Conservation (phyloP, 1,140 invertebrate species). For the Triops cancriformis region DNA sequence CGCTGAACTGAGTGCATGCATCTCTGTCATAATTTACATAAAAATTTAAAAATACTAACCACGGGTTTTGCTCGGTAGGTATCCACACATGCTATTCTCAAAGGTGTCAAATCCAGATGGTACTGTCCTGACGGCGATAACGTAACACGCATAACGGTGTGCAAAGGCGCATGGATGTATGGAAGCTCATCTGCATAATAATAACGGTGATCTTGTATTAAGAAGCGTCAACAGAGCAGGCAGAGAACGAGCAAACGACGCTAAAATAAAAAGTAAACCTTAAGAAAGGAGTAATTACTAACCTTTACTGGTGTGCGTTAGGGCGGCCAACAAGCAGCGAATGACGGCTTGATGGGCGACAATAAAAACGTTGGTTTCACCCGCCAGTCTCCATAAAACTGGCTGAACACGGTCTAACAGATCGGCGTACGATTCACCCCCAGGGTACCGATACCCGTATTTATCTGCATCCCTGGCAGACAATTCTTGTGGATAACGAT, state of each 20-base stretch:
- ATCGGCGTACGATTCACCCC: constrained; percentile 83
- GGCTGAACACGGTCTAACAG: constrained; percentile 74
- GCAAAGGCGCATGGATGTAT: constrained; percentile 82
- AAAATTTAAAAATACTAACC: constrained; percentile 25
- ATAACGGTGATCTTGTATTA: constrained; percentile 16
- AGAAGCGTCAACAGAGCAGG: neutral
- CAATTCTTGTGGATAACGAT: constrained; percentile 80
- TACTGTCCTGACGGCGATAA: constrained; percentile 61
- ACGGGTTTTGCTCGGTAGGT: constrained; percentile 51
- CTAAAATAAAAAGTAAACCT: neutral
- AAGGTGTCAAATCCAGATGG: constrained; percentile 65
- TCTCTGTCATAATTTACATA: neutral
- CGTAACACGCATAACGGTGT: constrained; percentile 78
- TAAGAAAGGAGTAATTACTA: no score
- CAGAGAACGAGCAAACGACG: neutral
- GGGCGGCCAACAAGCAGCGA: constrained; percentile 83
- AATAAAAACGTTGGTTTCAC: constrained; percentile 74
- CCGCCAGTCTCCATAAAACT: constrained; percentile 68
- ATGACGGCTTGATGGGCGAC: constrained; percentile 85
- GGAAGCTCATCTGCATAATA: constrained; percentile 63
- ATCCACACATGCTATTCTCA: constrained; percentile 76
- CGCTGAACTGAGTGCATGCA: no score
- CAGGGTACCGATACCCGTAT: constrained; percentile 82
- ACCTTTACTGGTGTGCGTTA: constrained; percentile 71
- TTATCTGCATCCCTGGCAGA: constrained; percentile 85